These are phyloP conservation scores for Pogonognathellus flavescens DNA, from an alignment of 1,140 invertebrate genomes.

Conservation along the genomic window DNA sequence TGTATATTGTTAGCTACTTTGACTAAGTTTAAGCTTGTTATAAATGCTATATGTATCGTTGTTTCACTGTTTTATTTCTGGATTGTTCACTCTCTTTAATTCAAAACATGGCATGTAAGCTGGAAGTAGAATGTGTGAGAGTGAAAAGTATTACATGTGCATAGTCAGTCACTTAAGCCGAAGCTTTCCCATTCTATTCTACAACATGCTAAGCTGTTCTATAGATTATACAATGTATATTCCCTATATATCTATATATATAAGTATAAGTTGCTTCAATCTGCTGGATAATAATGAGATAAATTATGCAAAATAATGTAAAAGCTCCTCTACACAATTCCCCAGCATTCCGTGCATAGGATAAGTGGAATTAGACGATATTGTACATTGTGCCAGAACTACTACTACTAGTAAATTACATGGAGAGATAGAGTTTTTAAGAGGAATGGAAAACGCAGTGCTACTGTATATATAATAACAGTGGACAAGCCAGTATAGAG, in stretches of 20 bases:
- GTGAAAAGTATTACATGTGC: not conserved
- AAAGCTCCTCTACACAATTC: constrained; percentile 4
- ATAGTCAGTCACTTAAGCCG: constrained; percentile 5
- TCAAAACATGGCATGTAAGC: constrained; percentile 14
- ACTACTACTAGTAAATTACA: no score
- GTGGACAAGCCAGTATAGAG: not conserved
- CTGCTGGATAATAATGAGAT: constrained; percentile 44
- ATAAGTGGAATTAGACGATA: not conserved
- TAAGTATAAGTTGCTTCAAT: constrained; percentile 21
- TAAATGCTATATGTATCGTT: not conserved
- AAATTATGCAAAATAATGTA: constrained; percentile 49
- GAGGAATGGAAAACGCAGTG: not conserved
- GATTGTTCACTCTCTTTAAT: not conserved
- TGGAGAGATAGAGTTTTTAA: no score
- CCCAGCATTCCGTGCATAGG: constrained; percentile 21
- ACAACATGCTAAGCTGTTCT: constrained; percentile 2
- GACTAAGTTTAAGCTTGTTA: no score
- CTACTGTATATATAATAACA: not conserved
- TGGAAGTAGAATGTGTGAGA: not conserved
- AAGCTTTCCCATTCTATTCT: not conserved
- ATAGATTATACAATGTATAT: not conserved
- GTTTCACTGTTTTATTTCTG: constrained; percentile 17
- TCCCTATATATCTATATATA: not conserved
- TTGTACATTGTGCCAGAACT: not conserved
- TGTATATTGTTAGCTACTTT: no score